Evolutionary conservation across 2,113 vertebrate species (phyloP).

Genomic region (Sus scrofa): DNA sequence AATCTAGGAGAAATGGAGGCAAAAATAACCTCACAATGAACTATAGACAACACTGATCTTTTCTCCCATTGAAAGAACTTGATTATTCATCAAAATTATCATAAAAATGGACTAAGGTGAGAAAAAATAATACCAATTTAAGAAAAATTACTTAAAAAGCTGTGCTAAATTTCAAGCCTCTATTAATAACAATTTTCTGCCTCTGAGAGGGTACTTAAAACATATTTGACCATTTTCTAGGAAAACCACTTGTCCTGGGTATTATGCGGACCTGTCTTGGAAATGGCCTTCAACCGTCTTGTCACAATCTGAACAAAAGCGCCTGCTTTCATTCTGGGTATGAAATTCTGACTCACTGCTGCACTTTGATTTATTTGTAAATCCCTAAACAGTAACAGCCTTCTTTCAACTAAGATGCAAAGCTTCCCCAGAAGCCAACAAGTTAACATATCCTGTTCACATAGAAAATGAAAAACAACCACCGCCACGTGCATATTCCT

Average conservation of each 20-base stretch:
- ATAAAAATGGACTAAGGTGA: background rate
- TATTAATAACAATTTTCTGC: background rate
- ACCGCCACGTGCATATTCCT: too few relatives aligned
- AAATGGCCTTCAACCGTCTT: background rate
- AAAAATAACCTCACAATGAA: background rate
- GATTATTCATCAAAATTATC: background rate
- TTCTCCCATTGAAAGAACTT: background rate
- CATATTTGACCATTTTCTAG: too few relatives aligned
- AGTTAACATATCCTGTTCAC: background rate
- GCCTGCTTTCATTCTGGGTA: accelerated
- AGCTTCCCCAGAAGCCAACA: too few relatives aligned
- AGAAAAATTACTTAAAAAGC: background rate
- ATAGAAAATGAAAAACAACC: too few relatives aligned
- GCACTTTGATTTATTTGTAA: background rate
- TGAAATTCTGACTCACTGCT: too few relatives aligned
- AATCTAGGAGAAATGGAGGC: background rate
- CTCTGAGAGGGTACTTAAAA: background rate
- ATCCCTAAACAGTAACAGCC: background rate
- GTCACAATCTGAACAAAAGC: background rate
- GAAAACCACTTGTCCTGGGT: background rate
- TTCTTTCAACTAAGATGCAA: background rate
- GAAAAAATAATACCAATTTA: background rate
- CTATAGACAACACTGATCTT: background rate
- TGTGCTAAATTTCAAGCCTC: background rate
- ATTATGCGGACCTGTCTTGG: too few relatives aligned